Evolutionary conservation across 2,888 invertebrate genomes (phyloP), one percentile per base, ranked within the genome.

Genomic region (Dasypolia templi): DNA sequence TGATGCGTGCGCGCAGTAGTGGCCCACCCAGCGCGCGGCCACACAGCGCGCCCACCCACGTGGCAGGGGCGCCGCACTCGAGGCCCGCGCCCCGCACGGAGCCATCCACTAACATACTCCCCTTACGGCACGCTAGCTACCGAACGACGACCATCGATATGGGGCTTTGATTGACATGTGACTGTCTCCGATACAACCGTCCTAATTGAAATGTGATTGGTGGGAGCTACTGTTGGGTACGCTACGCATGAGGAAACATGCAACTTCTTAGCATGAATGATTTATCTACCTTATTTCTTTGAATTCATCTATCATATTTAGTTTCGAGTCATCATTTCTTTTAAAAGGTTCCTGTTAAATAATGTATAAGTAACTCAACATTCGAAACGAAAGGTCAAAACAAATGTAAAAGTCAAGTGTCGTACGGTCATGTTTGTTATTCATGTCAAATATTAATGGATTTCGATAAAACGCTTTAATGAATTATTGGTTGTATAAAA

Each of bases 31-130:
- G 94, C 92, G 95, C 94, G 96, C 93, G 96, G 93, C 96, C 96
- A 96, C 96, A 95, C 96, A 93, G 93, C 91, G 91, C 91, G 96
- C 91, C 96, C 96, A 96, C 96, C 96, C 96, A 96, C 95, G 95
- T 93, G 91, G 96, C 94, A 92, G 94, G 92, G 93, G 93, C 92
- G 93, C 92, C 92, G 89, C 91, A 90, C 86, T 88, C 92, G 92
- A 92, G 93, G 94, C 92, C 94, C 93, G 94, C 93, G 86, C 82
- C 87, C 83, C 86, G 87, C 86, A 64, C 73, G 42, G 88, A 88
- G 68, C 77, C 74, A 77, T 81, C 82, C 67, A 81, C 85, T 72
- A 74, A 68, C 81, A 74, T 75, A 80, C 86, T 86, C 80, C 79
- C 82, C 72, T 81, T 77, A 81, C 84, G 79, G 81, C 75, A 72